Base-by-base conservation (phyloP, 1,140 invertebrate species). In the Heliconius nattereri region DNA sequence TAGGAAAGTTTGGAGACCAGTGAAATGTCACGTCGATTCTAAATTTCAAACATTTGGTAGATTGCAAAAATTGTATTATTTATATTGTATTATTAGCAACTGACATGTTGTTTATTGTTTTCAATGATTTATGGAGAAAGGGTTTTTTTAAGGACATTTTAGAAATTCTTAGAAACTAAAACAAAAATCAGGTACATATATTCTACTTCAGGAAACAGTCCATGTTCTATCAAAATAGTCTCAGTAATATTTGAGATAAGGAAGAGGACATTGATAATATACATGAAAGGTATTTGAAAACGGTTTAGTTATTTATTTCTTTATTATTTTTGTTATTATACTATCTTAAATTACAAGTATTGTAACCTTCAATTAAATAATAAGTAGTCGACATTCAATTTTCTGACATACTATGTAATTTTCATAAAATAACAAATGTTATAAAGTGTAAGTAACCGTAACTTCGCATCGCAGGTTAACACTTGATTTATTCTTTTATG, bases 1-100 rank as follows among this genome's bases (percentile, higher is more conserved):
- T 77, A 40, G 45, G 57, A 75, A 76, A 84, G 54, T 79, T 78
- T 78, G 49, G 20, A 71, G 70, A 78, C 66, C 66, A 74, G 73
- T 78, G 49, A 79, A 75, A 66, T 70, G 66, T 70, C 60, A 73
- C 54, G 20, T 40, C 16, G 45, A 78, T 78, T 78, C 23, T 45
- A 70, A 78, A 78, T 37, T 16, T 32, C 7, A 40, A 78, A 40
- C n/a, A n/a, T 52, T 71, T 77, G 20, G 35, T 40, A 13, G 40
- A 45, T 7, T 37, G 23, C 7, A 49, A 49, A 26, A 32, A 20
- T 26, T 19, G n/a, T 8, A 66, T 66, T 66, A 29, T 66, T 66
- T 29, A 26, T 66, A 66, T 45, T 29, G 29, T 70, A 40, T 70
- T 76, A 29, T 70, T 9, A 76, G 37, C 52, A 37, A 60, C 8